Evolutionary conservation across 2,888 invertebrate genomes (phyloP).

Genomic region (Lasioglossum zephyrum): DNA sequence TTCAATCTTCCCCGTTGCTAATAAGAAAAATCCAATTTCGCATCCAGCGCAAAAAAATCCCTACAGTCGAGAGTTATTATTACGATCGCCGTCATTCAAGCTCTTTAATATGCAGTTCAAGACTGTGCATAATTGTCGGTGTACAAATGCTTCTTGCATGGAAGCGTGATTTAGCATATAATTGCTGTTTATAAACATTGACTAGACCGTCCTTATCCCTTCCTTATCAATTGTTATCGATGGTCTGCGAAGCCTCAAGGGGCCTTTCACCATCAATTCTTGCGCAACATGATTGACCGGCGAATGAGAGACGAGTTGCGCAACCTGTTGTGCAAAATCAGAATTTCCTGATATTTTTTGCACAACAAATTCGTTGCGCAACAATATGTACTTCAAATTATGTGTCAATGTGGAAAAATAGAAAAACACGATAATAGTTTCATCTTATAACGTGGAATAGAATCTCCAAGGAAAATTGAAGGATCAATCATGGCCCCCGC

Average conservation of each 20-base stretch:
- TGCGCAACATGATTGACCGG: too few species aligned
- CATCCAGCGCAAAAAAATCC: not conserved
- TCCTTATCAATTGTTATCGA: not conserved
- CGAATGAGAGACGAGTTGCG: too few species aligned
- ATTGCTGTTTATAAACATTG: not conserved
- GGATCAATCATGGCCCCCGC: constrained; percentile 18
- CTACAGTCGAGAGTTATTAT: not conserved
- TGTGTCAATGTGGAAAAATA: too few species aligned
- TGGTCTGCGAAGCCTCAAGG: too few species aligned
- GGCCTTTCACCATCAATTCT: too few species aligned
- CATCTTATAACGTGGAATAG: too few species aligned
- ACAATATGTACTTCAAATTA: too few species aligned
- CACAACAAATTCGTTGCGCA: too few species aligned
- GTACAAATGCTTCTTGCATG: not conserved
- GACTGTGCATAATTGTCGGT: not conserved
- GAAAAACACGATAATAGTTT: too few species aligned
- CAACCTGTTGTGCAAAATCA: too few species aligned
- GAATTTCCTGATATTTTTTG: too few species aligned
- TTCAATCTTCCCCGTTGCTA: not conserved
- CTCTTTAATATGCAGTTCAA: not conserved
- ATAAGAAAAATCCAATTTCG: not conserved
- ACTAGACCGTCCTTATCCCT: not conserved
- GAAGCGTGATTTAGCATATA: not conserved
- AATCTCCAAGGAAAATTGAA: not conserved
- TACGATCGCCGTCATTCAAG: not conserved